These are phyloP conservation scores for Peromyscus nudipes DNA, from an alignment of 2,797 vertebrate genomes.

Conservation along the genomic window DNA sequence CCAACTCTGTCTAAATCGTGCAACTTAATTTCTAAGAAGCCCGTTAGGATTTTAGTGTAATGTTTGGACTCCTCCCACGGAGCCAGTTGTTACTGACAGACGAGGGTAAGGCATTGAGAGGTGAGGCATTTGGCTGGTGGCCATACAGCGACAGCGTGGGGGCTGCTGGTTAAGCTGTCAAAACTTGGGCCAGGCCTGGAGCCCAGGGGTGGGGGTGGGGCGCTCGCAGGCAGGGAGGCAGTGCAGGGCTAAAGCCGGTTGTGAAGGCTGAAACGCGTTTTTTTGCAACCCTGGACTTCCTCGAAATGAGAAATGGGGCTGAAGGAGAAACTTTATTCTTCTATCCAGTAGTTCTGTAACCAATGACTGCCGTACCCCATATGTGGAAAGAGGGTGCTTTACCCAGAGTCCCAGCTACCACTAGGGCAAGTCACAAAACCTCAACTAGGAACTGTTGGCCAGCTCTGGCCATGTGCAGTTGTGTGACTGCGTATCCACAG, in stretches of 20 bases:
- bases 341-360: neutral
- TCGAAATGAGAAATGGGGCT: neutral
- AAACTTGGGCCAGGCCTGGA: neutral
- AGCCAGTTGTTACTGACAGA: neutral
- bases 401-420: neutral
- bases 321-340: neutral
- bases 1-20: neutral
- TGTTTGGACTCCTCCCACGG: neutral
- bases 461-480: neutral
- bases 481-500: neutral
- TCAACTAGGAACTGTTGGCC: neutral
- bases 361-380: neutral
- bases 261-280: neutral
- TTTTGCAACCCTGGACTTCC: neutral
- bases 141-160: neutral
- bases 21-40: neutral
- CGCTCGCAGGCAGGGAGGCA: neutral
- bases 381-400: neutral
- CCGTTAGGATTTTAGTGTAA: neutral
- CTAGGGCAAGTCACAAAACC: neutral
- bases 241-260: neutral
- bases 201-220: neutral
- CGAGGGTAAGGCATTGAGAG: neutral
- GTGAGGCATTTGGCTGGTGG: neutral
- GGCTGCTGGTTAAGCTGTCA: neutral